These are phyloP conservation scores for Forbesichthys papilliferus DNA, from an alignment of 2,113 vertebrate species.

Conservation along the genomic window DNA sequence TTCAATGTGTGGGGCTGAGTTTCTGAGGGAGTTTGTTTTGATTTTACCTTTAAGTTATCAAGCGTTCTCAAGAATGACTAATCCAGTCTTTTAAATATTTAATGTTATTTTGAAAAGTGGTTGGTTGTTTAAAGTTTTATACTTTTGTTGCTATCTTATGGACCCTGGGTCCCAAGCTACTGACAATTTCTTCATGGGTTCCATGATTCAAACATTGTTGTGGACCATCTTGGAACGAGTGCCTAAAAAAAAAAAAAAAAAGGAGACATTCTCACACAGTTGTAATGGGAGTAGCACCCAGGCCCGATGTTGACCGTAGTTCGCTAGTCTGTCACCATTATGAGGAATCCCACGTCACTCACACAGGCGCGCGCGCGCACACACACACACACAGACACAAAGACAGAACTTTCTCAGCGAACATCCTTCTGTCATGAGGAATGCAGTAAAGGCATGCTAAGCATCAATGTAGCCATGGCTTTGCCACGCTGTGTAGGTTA, in stretches of 20 bases:
- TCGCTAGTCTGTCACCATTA: background rate
- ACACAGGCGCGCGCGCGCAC: background rate
- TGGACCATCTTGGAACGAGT: background rate
- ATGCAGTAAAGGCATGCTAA: background rate
- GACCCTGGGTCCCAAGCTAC: too few species aligned
- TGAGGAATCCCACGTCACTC: conserved; percentile 14
- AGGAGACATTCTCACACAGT: conserved; percentile 17
- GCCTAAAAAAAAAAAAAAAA: background rate
- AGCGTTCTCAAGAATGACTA: too few species aligned
- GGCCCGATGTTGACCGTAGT: conserved; percentile 17
- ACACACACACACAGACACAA: conserved; percentile 1
- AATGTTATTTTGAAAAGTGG: too few species aligned
- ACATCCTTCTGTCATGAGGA: too few species aligned
- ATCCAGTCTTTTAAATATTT: too few species aligned
- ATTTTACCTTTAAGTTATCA: too few species aligned
- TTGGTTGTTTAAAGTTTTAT: too few species aligned
- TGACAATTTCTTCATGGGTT: background rate
- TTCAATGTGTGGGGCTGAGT: too few species aligned
- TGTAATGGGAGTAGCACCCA: conserved; percentile 1
- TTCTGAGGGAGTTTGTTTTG: too few species aligned
- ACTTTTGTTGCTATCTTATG: too few species aligned
- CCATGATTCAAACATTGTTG: background rate
- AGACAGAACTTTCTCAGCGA: background rate
- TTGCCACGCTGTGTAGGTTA: too few species aligned
- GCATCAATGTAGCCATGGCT: too few species aligned